Conservation (phyloP, 2,797 vertebrate genomes). For the Menidia menidia region DNA sequence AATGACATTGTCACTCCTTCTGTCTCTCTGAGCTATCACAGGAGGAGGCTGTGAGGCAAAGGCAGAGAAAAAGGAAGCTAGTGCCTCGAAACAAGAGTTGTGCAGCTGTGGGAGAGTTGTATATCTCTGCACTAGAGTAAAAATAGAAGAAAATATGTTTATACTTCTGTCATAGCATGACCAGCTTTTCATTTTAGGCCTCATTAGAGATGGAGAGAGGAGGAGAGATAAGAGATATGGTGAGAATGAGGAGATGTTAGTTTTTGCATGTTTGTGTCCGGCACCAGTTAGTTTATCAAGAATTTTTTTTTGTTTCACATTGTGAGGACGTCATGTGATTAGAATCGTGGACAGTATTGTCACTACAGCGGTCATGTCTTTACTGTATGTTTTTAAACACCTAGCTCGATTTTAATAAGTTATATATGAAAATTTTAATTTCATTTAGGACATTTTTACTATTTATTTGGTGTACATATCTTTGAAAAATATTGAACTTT, state of each 20-base stretch:
- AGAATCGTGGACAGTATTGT: no score
- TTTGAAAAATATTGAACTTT: no score
- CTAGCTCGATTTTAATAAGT: no score
- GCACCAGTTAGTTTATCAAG: conserved; percentile 36
- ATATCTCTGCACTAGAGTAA: conserved; percentile 29
- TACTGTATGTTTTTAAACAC: no score
- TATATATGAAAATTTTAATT: no score
- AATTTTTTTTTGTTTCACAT: no score
- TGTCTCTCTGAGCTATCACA: conserved; percentile 32
- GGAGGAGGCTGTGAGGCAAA: conserved; percentile 18
- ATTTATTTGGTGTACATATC: no score
- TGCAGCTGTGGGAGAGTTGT: conserved; percentile 34
- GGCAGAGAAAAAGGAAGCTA: conserved; percentile 17
- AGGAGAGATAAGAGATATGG: conserved; percentile 28
- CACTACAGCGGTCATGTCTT: no score
- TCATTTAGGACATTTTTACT: no score
- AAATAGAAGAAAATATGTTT: conserved; percentile 61
- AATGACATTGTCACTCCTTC: conserved; percentile 50
- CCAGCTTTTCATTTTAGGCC: conserved; percentile 62
- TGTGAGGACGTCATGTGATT: no score
- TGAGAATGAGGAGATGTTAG: conserved; percentile 36
- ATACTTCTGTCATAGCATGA: conserved; percentile 60
- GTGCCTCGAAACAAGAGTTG: conserved; percentile 25
- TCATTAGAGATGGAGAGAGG: conserved; percentile 64
- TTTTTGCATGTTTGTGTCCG: conserved; percentile 41